Base-by-base conservation (phyloP, 2,888 invertebrate species). In the Drosophila multiciliata region DNA sequence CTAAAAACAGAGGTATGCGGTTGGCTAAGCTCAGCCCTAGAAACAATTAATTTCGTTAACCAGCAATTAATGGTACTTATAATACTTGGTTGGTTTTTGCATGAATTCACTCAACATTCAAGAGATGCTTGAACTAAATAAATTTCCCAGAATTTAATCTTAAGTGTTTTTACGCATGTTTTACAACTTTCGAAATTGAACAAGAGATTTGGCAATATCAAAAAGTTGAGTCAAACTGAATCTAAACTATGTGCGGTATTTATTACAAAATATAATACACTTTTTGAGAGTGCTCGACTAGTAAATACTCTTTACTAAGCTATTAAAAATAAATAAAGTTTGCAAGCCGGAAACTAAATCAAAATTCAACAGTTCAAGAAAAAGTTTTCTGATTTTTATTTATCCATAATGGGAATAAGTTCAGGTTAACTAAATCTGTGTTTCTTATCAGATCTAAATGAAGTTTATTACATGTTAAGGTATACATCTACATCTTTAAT, bases 1-100 rank as follows among this genome's bases (percentile, higher is more conserved):
- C 73, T 75, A 55, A 72, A 75, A 40, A 17, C 11, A 15, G 32
- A 33, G n/a, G 12, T 7, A 49, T 67, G 45, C 9, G 36, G 45
- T 29, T 40, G 17, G 12, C 4, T 12, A 6, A 23, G 9, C 20
- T 20, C 55, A 17, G 15, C 11, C 0, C 7, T 4, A 11, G 20
- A 4, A 58, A 62, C 29, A 63, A 42, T 50, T 59, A 55, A 55
- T 38, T 55, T 55, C 11, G 26, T n/a, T 11, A 38, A 38, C 55
- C 55, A 38, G 4, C 26, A 55, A 55, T 15, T n/a, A 55, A 55
- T 55, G 26, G 29, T n/a, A 38, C 38, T 55, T n/a, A 12, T 29
- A 26, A 38, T 29, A 38, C 26, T 38, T 38, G 26, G 7, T 38
- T n/a, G 26, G 38, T 26, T 26, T 55, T 55, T 55, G 26, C 17